These are phyloP conservation scores for Druon quercuslanigerum DNA, from an alignment of 1,140 invertebrate species.

Conservation along the genomic window DNA sequence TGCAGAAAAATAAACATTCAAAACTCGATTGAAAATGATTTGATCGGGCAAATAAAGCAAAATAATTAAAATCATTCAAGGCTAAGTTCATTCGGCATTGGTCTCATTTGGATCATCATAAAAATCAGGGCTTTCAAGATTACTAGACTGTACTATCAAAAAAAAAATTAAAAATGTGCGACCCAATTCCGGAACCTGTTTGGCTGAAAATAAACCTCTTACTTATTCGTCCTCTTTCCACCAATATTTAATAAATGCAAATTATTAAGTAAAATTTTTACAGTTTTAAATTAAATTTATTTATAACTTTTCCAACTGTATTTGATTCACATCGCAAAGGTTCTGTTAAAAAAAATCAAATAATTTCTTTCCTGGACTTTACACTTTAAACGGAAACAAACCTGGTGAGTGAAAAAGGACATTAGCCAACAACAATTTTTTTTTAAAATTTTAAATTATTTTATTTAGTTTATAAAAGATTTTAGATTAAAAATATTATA, in stretches of 20 bases:
- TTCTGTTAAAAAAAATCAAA: too few species aligned
- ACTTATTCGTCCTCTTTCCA: not conserved
- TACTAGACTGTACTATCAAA: too few species aligned
- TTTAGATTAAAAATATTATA: too few species aligned
- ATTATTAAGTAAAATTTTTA: not conserved
- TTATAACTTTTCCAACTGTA: too few species aligned
- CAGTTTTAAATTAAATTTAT: not conserved
- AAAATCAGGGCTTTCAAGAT: not conserved
- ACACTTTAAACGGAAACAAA: too few species aligned
- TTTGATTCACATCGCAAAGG: too few species aligned
- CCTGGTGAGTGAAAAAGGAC: too few species aligned
- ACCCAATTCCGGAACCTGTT: not conserved
- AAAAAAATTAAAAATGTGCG: not conserved
- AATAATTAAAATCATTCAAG: not conserved
- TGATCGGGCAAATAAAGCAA: not conserved
- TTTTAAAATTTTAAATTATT: too few species aligned
- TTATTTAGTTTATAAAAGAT: too few species aligned
- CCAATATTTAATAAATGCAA: not conserved
- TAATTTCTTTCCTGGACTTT: too few species aligned
- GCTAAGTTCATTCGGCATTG: slow-evolving; percentile 23
- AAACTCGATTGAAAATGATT: not conserved
- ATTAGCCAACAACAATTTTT: too few species aligned
- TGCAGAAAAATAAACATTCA: not conserved
- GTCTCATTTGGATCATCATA: not conserved
- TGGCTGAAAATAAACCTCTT: not conserved